Evolutionary conservation across 2,113 vertebrate genomes (phyloP), one percentile per base, ranked within the genome.

Genomic region (Lamprologus ornatipinnis): DNA sequence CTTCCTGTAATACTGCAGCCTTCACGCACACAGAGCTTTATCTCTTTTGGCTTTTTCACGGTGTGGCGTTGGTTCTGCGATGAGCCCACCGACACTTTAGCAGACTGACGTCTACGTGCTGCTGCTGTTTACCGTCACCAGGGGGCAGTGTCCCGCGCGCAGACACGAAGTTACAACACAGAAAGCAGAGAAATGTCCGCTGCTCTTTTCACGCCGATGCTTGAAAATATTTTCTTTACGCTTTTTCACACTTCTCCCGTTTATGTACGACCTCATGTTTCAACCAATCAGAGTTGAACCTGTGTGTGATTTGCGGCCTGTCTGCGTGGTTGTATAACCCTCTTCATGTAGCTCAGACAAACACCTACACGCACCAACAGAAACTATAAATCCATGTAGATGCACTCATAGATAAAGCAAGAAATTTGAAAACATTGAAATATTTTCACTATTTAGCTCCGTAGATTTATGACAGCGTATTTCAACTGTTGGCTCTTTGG

Each of bases 11-110:
- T 26, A 2, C 21, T 17, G 70, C 42, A 28, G 14, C 14, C 9
- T 10, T 47, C 37, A 47, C 4, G 1, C 0, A 49, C 42, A 31
- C 26, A 28, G 4, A 73, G 0, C 37, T 45, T 45, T 10, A 11
- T 17, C 3, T 28, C 14, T 28, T 45, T 26, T 26, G 9, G 23
- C 9, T 47, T 75, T 75, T 47, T 28, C 68, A 28, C 6, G 2
- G 23, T 47, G 42, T 73, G 23, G 1, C 8, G 13, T 26, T 73
- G 65, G 13, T 10, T 26, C 21, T 10, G 40, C 5, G 23, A 9
- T 0, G 68, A 26, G 21, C 68, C 40, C 14, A 45, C 2, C 1
- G 6, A 3, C 40, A 1, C 0, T 10, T 70, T 6, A 45, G 37
- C 37, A 73, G 21, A 10, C 65, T 26, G 37, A 4, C 4, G 4